Evolutionary conservation across 2,888 invertebrate species (phyloP), one percentile per base, ranked within the genome.

Genomic region (Elmis aenea): DNA sequence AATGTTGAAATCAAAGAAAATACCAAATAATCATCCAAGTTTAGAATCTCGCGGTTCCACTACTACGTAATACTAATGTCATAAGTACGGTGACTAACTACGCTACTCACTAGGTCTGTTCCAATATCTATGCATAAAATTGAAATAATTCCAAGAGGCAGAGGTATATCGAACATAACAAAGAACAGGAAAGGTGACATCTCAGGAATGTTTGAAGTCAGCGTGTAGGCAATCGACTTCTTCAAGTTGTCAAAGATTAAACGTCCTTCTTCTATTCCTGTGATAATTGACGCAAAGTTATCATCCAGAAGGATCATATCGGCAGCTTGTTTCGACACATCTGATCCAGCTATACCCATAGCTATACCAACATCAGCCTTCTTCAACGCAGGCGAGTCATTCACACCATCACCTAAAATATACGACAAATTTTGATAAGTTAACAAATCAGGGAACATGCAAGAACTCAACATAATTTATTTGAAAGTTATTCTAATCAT

Each of bases 281-380:
- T 81, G 1, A 89, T 88, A 38, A 89, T 88, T 0, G 87, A 85
- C 0, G 87, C 83, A 59, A 90, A 89, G 66, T 89, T 89, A 57
- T 89, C 89, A 53, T 89, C 89, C 67, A 89, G 72, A 35, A 89
- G 67, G 57, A 90, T 86, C 73, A 90, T 87, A 59, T 91, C 90
- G 5, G 90, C 89, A 0, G 89, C 87, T 63, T 89, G 85, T 68
- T 89, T 88, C 3, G 82, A 81, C 5, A 80, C 84, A 55, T 84
- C 84, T 8, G 82, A 81, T 5, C 83, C 83, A 26, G 79, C 72
- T 31, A 84, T 83, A 6, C 84, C 85, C 84, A 85, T 84, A 1
- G 84, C 82, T 15, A 84, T 74, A 14, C 84, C 84, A 33, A 84
- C 83, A 46, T 88, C 85, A 2, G 86, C 87, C 58, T 82, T 79